Percentiles rank a stretch among this genome's conserved stretches.
These are phyloP conservation scores for Tiliacea citrago DNA, from an alignment of 2,888 invertebrate genomes.

Conservation along the genomic window DNA sequence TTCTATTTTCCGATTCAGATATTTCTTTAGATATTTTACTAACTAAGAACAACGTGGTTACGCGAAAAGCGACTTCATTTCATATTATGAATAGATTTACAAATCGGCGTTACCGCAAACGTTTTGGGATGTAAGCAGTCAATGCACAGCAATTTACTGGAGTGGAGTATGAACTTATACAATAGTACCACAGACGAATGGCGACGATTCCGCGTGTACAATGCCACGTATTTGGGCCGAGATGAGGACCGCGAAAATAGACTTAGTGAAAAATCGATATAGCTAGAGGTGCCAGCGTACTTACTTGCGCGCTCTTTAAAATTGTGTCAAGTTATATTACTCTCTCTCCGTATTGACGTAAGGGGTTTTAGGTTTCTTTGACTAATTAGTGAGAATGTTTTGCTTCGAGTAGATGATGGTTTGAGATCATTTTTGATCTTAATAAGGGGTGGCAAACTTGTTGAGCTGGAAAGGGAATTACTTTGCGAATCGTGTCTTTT, in stretches of 20 bases:
- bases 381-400: slow-evolving; percentile 52
- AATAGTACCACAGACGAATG: slow-evolving; percentile 52
- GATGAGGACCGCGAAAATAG: slow-evolving; percentile 79
- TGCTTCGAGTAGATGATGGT: neutral
- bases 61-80: too few relatives aligned
- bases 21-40: slow-evolving; percentile 27
- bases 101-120: slow-evolving; percentile 5
- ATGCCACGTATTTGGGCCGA: slow-evolving; percentile 78
- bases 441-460: neutral
- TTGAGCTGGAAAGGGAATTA: neutral
- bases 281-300: slow-evolving; percentile 67
- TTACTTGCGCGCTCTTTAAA: slow-evolving; percentile 77
- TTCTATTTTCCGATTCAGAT: slow-evolving; percentile 31
- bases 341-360: slow-evolving; percentile 58
- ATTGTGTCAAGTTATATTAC: slow-evolving; percentile 82
- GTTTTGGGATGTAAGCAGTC: slow-evolving; percentile 42
- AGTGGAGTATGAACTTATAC: slow-evolving; percentile 65
- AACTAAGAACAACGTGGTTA: too few relatives aligned
- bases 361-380: slow-evolving; percentile 52
- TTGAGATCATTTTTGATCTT: neutral
- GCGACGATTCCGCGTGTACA: slow-evolving; percentile 69
- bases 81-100: too few relatives aligned
- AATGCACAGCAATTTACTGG: slow-evolving; percentile 72
- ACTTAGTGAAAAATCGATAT: slow-evolving; percentile 83
- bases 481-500: neutral